A percentile compares a stretch with the other conserved stretches of the same genome.
phyloP scores from a whole-genome alignment of 2,797 vertebrate genomes.

The Natrix natrix region DNA sequence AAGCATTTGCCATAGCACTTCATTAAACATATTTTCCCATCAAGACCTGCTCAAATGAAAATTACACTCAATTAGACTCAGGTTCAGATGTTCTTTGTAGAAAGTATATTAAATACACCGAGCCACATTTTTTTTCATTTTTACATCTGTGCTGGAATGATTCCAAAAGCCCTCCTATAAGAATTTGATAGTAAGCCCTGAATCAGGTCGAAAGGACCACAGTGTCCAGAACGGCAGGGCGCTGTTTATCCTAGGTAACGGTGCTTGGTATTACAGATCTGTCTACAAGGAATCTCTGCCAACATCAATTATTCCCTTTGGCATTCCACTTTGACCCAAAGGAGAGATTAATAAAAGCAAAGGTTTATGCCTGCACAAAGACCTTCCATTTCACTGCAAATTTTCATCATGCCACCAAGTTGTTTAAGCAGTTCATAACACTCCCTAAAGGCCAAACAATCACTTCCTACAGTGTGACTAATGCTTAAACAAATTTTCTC shows the following conservation, averaged over 20 bases:
- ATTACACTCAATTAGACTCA: background rate
- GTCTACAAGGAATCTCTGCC: conserved; percentile 16
- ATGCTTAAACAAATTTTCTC: conserved; percentile 40
- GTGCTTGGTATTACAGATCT: conserved; percentile 29
- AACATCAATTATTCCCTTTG: conserved; percentile 39
- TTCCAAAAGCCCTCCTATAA: background rate
- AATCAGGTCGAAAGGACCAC: conserved; percentile 20
- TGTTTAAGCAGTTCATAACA: conserved; percentile 48
- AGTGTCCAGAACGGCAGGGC: background rate
- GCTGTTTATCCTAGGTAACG: background rate
- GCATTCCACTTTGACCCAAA: background rate
- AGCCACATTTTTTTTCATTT: background rate
- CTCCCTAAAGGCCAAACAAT: conserved; percentile 21
- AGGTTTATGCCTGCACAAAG: conserved; percentile 42
- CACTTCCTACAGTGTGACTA: background rate
- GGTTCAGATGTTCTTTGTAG: background rate
- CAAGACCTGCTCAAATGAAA: background rate
- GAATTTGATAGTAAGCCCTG: background rate
- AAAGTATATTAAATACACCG: background rate
- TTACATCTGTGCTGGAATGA: background rate
- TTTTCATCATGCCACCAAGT: conserved; percentile 26
- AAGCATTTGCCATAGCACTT: background rate
- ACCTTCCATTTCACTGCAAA: conserved; percentile 43
- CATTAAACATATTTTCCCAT: background rate
- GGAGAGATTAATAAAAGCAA: conserved; percentile 51